These are phyloP conservation scores for Heliconius nattereri DNA, from an alignment of 1,140 invertebrate genomes.

Conservation along the genomic window DNA sequence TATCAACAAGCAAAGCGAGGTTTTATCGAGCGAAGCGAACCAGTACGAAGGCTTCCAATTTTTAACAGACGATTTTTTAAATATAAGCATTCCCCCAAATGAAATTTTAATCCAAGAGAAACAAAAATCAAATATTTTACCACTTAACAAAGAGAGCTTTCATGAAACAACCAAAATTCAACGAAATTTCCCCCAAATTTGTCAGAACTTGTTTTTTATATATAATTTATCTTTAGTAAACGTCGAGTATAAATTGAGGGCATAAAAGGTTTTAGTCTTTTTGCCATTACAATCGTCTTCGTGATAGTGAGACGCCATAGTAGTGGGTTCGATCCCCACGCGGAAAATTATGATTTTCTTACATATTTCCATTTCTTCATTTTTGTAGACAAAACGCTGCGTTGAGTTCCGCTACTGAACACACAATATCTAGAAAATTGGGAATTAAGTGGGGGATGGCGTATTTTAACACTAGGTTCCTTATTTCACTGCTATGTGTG, in stretches of 20 bases:
- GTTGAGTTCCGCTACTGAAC: too few species aligned
- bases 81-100: not conserved
- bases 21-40: too few species aligned
- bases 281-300: constrained; percentile 12
- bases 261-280: constrained; percentile 33
- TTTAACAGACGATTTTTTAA: too few species aligned
- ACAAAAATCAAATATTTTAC: not conserved
- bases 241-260: constrained; percentile 25
- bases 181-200: constrained; percentile 2
- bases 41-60: too few species aligned
- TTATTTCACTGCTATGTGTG: not conserved
- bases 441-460: too few species aligned
- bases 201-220: constrained; percentile 6
- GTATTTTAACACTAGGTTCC: too few species aligned
- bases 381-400: too few species aligned
- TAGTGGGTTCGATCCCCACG: not conserved
- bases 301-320: not conserved
- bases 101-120: not conserved
- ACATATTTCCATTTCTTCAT: too few species aligned
- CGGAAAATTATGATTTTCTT: too few species aligned
- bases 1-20: too few species aligned
- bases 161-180: not conserved
- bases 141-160: not conserved
- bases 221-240: constrained; percentile 22
- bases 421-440: too few species aligned